Evolutionary conservation across 2,888 invertebrate genomes (phyloP).

Genomic region (Lithophane socia): DNA sequence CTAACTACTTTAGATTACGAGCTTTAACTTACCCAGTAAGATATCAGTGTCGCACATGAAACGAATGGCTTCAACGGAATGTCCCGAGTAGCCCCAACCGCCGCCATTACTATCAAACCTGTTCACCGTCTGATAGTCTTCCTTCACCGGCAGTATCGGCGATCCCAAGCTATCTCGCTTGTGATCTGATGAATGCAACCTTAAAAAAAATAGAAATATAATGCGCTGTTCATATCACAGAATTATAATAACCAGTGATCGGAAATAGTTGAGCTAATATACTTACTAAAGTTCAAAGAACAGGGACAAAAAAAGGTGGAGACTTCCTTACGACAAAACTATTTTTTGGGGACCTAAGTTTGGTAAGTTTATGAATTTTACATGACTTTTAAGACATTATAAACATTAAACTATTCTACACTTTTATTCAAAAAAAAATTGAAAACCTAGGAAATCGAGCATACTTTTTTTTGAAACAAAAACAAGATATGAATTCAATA

Average conservation of each 20-base stretch:
- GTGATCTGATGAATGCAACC: constrained; percentile 78
- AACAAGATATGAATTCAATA: no score
- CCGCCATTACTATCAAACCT: constrained; percentile 98
- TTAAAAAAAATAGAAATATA: constrained; percentile 53
- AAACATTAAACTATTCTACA: no score
- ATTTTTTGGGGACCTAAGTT: no score
- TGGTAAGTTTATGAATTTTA: no score
- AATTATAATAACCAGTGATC: not conserved
- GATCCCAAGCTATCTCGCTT: constrained; percentile 78
- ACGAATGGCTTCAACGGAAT: constrained; percentile 98
- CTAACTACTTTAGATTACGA: not conserved
- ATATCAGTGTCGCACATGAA: constrained; percentile 98
- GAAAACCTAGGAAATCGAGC: no score
- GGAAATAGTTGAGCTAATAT: no score
- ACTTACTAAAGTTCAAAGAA: no score
- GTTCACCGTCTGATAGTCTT: constrained; percentile 95
- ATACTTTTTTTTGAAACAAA: no score
- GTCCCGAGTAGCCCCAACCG: constrained; percentile 99
- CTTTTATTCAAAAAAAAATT: no score
- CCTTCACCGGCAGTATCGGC: constrained; percentile 89
- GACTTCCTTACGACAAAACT: no score
- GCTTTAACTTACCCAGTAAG: constrained; percentile 90
- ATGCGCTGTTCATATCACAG: not conserved
- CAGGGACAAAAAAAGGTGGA: no score
- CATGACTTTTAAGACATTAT: no score